Base-by-base conservation (phyloP, 2,888 invertebrate genomes). In the Metallyticus violacea region DNA sequence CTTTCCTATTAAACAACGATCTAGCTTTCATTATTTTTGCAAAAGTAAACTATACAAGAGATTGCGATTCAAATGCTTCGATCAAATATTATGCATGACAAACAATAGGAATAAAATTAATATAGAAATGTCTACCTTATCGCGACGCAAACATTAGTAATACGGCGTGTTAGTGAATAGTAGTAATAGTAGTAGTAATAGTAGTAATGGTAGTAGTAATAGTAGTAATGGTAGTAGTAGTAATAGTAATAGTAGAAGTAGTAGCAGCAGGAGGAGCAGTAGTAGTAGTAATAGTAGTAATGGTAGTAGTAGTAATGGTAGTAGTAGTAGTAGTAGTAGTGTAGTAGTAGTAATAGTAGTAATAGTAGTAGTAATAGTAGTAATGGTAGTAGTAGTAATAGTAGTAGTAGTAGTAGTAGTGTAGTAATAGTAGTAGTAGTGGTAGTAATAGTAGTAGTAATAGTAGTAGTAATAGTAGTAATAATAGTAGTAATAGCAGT, bases 201-300 rank as follows among this genome's bases (percentile, higher is more conserved):
- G 81, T 81, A 62, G 83, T 83, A 62, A 62, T 77, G 29, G 83
- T 77, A 62, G 83, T 76, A 62, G 26, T 83, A 77, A 76, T 83
- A 15, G 83, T 83, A 83, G 83, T 83, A 83, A 62, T 83, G 62
- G 83, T 83, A 62, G 76, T 77, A 83, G 83, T 77, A 77, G 83
- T 76, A 83, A 26, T 83, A 83, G 83, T 83, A n/a, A 62, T 83
- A 83, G 83, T 83, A 62, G 83, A 25, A 83, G 83, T 22, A 76
- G 40, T 83, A 62, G 83, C 62, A 62, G 76, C 62, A 26, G 83
- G 62, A 62, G 62, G 62, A 62, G 40, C 62, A 83, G 62, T 62
- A 62, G 76, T 83, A 62, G 40, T 83, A 27, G 40, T 83, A 22
- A 62, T n/a, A 83, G 26, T 62, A n/a, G 26, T 83, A 7, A 26